Evolutionary conservation across 2,113 vertebrate genomes (phyloP).

Genomic region (Pangasianodon hypophthalmus): DNA sequence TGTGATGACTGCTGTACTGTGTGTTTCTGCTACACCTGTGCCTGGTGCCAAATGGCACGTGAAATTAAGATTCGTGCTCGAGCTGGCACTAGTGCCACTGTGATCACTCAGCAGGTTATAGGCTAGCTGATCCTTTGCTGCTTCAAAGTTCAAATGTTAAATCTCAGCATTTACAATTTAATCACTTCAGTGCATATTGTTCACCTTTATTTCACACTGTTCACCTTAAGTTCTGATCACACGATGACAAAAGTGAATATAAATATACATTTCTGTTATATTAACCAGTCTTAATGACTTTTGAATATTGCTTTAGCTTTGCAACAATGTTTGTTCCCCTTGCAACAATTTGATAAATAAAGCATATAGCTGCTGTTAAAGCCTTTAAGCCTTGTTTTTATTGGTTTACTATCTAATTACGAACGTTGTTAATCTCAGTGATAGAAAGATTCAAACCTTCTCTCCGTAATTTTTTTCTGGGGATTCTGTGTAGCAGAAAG

Average conservation of each 20-base stretch:
- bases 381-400: neutral
- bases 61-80: conserved; percentile 66
- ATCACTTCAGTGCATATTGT: neutral
- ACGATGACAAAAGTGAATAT: neutral
- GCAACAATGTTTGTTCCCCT: neutral
- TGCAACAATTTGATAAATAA: neutral
- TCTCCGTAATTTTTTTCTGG: neutral
- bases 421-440: neutral
- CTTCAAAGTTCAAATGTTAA: neutral
- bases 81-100: neutral
- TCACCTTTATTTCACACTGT: neutral
- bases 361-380: neutral
- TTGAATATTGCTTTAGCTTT: neutral
- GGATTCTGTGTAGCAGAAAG: neutral
- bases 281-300: neutral
- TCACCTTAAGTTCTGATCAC: neutral
- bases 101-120: conserved; percentile 63
- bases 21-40: conserved; percentile 64
- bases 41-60: conserved; percentile 78
- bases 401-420: neutral
- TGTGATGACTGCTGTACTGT: conserved; percentile 69
- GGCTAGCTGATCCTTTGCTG: neutral
- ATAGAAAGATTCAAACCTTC: no score
- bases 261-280: neutral
- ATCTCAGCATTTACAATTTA: neutral